phyloP scores from a whole-genome alignment of 2,113 vertebrate species.

The Menura novaehollandiae region DNA sequence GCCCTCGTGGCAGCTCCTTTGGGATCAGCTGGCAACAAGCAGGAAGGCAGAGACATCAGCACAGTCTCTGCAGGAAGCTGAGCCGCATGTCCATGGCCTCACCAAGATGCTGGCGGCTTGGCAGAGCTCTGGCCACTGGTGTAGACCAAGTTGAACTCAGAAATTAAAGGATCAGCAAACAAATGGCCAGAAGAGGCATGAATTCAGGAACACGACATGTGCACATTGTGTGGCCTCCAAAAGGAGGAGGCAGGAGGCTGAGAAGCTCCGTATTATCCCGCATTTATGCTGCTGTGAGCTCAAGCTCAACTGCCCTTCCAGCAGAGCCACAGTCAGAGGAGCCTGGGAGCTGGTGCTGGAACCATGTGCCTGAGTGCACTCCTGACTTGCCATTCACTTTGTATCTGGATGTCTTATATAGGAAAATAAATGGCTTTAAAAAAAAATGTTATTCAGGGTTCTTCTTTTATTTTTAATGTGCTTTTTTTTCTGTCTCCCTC shows the following conservation, averaged over 20 bases:
- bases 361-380: rapidly evolving
- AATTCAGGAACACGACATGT: rapidly evolving
- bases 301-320: not conserved
- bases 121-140: not conserved
- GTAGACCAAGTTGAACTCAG: not conserved
- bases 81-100: not conserved
- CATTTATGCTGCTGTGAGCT: not conserved
- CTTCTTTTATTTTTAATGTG: not conserved
- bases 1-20: not conserved
- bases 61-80: not conserved
- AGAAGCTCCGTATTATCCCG: not conserved
- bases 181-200: not conserved
- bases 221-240: not conserved
- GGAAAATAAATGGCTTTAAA: not conserved
- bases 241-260: not conserved
- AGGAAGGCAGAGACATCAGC: not conserved
- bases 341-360: not conserved
- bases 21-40: not conserved
- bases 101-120: not conserved
- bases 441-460: not conserved
- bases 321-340: not conserved
- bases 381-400: not conserved
- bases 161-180: not conserved
- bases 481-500: not conserved
- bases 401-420: not conserved